phyloP scores from a whole-genome alignment of 2,113 vertebrate species.

The Physeter macrocephalus region DNA sequence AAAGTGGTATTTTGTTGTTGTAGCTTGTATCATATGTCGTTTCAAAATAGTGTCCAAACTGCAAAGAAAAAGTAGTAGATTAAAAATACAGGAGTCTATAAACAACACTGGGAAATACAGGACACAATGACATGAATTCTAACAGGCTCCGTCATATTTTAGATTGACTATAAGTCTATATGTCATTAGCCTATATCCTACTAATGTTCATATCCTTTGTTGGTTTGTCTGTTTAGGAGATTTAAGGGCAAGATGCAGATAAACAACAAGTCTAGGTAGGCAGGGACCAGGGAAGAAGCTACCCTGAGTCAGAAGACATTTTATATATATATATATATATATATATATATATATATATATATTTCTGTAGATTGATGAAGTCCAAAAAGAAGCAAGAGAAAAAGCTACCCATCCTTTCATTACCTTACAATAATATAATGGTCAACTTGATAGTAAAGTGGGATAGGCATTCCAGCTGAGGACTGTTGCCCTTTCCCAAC shows the following conservation, averaged over 20 bases:
- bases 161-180: background rate
- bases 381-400: conserved; percentile 29
- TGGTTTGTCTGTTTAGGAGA: background rate
- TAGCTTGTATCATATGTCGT: conserved; percentile 70
- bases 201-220: background rate
- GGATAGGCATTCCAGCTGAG: background rate
- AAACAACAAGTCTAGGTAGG: background rate
- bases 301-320: background rate
- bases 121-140: background rate
- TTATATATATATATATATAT: no score
- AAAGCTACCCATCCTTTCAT: background rate
- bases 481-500: background rate
- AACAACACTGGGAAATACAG: conserved; percentile 17
- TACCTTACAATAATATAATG: background rate
- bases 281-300: background rate
- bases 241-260: background rate
- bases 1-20: conserved; percentile 63
- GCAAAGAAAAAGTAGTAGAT: conserved; percentile 55
- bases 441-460: background rate
- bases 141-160: background rate
- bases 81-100: background rate
- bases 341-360: background rate
- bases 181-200: background rate
- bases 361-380: conserved; percentile 12
- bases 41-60: conserved; percentile 80